Evolutionary conservation across 2,113 vertebrate species (phyloP).

Genomic region (Antigone vipio): DNA sequence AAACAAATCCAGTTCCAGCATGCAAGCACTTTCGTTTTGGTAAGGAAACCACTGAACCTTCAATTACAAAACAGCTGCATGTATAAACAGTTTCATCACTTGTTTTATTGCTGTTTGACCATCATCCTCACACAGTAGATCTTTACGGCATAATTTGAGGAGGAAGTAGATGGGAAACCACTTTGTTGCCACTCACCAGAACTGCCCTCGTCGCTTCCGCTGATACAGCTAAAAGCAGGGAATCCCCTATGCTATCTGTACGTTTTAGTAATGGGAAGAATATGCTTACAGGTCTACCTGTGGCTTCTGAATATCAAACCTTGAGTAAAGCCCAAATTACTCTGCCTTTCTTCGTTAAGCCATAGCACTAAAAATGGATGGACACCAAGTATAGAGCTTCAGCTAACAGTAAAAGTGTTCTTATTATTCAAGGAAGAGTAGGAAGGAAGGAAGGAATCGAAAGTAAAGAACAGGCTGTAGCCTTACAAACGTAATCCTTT

Average conservation of each 20-base stretch:
- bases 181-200: background rate
- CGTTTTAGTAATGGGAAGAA: background rate
- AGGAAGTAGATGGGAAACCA: background rate
- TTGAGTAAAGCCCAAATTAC: background rate
- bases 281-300: background rate
- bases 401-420: background rate
- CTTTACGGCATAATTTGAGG: conserved; percentile 5
- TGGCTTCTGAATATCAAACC: background rate
- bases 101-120: background rate
- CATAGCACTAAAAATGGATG: background rate
- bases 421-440: background rate
- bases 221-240: background rate
- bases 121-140: background rate
- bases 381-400: background rate
- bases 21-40: background rate
- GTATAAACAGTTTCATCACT: background rate
- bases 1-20: background rate
- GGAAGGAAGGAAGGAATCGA: background rate
- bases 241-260: background rate
- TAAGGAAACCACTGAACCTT: background rate
- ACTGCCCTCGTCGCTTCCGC: background rate
- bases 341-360: background rate
- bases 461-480: background rate
- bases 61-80: background rate
- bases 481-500: background rate